These are phyloP conservation scores for Carposina sasakii DNA, from an alignment of 1,140 invertebrate species.

Conservation along the genomic window DNA sequence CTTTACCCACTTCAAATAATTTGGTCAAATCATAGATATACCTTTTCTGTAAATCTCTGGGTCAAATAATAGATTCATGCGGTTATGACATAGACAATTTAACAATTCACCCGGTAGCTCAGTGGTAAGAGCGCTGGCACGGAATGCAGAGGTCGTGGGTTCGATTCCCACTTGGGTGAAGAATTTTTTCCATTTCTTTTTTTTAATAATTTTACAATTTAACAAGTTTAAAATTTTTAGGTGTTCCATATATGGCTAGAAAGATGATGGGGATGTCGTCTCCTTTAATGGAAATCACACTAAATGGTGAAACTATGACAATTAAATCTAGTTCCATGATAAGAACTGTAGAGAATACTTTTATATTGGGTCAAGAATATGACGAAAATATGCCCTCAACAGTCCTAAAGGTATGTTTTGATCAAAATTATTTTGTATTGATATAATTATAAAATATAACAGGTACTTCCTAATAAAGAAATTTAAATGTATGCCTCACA, in stretches of 20 bases:
- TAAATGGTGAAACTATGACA: constrained; percentile 73
- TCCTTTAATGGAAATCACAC: constrained; percentile 73
- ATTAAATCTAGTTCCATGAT: constrained; percentile 73
- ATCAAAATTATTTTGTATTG: no score
- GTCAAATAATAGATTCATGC: neutral
- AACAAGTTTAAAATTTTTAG: constrained; percentile 25
- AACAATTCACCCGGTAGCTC: neutral
- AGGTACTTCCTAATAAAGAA: no score
- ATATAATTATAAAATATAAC: no score
- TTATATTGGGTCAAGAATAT: constrained; percentile 71
- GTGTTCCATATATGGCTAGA: constrained; percentile 73
- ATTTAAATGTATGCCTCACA: no score
- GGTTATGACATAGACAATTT: neutral
- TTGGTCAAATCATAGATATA: no score
- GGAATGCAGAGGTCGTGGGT: no score
- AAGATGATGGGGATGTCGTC: constrained; percentile 77
- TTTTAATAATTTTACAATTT: no score
- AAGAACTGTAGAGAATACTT: constrained; percentile 57
- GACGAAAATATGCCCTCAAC: constrained; percentile 69
- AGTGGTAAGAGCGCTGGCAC: neutral
- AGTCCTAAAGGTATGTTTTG: no score
- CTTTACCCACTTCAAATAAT: no score
- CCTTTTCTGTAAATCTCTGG: neutral
- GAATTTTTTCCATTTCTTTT: neutral
- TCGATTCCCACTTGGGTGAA: neutral